Conservation (phyloP, 2,113 vertebrate genomes). For the Elaphurus davidianus region DNA sequence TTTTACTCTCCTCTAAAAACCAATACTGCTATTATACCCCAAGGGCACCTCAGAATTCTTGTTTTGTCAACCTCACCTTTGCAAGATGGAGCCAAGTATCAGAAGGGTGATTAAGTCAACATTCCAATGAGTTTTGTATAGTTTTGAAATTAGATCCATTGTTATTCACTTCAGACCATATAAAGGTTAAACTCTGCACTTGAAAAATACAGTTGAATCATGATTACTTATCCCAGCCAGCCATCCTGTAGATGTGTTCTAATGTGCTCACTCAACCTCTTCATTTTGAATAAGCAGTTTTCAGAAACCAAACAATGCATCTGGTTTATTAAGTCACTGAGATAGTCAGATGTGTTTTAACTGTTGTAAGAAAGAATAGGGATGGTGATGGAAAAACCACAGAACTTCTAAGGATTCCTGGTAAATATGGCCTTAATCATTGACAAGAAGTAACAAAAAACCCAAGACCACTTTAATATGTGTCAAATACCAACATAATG, state of each 20-base stretch:
- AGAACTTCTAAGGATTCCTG: not conserved
- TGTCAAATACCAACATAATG: not conserved
- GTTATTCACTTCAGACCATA: not conserved
- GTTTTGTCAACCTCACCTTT: not conserved
- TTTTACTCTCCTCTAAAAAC: not conserved
- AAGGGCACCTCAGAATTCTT: not conserved
- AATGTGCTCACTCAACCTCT: not conserved
- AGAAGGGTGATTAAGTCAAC: slow-evolving; percentile 6
- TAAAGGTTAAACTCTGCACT: slow-evolving; percentile 38
- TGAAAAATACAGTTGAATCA: not conserved
- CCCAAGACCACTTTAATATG: not conserved
- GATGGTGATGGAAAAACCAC: not conserved
- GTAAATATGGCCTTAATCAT: not conserved
- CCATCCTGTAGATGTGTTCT: not conserved
- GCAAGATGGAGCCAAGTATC: not conserved
- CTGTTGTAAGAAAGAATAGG: not conserved
- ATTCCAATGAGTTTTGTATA: slow-evolving; percentile 5
- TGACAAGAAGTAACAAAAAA: not conserved
- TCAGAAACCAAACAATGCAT: not conserved
- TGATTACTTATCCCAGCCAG: not conserved
- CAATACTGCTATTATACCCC: not conserved
- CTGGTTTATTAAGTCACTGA: not conserved
- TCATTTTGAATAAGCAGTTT: not conserved
- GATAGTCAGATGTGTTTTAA: not conserved
- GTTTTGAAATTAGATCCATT: slow-evolving; percentile 39